A percentile compares a stretch with the other conserved stretches of the same genome.
Conservation (phyloP, 2,888 invertebrate genomes). For the Nycteola revayana region DNA sequence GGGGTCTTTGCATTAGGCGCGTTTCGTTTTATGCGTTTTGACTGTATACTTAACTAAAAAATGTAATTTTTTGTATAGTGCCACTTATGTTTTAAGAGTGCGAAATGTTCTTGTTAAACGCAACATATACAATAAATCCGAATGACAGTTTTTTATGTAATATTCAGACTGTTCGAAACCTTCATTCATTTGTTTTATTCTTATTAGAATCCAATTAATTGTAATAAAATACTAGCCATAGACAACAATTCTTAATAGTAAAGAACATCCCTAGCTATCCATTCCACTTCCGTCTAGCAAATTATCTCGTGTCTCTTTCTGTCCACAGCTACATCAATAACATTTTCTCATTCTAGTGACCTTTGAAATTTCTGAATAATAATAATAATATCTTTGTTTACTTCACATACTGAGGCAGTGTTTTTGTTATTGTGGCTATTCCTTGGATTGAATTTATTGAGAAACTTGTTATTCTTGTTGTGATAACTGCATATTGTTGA, state of each 20-base stretch:
- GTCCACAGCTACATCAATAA: constrained; percentile 7
- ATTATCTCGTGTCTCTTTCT: constrained; percentile 43
- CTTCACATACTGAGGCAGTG: constrained; percentile 67
- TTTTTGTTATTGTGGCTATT: constrained; percentile 72
- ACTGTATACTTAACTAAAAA: no score
- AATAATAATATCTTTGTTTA: constrained; percentile 79
- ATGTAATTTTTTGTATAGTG: no score
- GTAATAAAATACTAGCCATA: not conserved
- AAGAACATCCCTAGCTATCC: constrained; percentile 15
- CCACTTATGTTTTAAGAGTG: no score
- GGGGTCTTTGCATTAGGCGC: no score
- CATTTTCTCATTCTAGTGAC: constrained; percentile 60
- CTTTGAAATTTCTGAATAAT: constrained; percentile 76
- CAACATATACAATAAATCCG: no score
- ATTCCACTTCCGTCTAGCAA: constrained; percentile 43
- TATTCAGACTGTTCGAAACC: no score
- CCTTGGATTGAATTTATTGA: constrained; percentile 21
- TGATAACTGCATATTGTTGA: constrained; percentile 8
- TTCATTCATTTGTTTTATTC: no score
- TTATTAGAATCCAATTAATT: no score
- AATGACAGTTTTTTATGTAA: no score
- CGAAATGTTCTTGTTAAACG: no score
- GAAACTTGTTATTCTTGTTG: constrained; percentile 12
- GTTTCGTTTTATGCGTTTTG: no score
- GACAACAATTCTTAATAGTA: constrained; percentile 5